Base-by-base conservation (phyloP, 2,888 invertebrate genomes). In the Mythimna impura region DNA sequence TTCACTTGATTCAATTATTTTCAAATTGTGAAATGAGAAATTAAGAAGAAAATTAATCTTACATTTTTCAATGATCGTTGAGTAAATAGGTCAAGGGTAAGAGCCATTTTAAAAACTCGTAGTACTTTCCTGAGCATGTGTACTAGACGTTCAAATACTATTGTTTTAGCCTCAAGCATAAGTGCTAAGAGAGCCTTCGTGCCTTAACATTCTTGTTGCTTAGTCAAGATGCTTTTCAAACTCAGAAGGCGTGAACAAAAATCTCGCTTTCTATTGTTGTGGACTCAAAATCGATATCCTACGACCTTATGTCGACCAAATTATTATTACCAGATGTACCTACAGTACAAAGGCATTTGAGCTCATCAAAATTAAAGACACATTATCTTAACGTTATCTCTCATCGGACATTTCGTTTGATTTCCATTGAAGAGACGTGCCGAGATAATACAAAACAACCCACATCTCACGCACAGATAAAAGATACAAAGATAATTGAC, bases 401-500 rank as follows among this genome's bases (percentile, higher is more conserved):
- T 78, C 78, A 85, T 85, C 82, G 73, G 67, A 67, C 70, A 80
- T 78, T 84, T 83, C 76, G 67, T 84, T 76, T 76, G 70, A 83
- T 81, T 83, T 77, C 80, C 79, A 73, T 80, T 70, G 74, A 74
- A 71, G 34, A 65, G 57, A 91, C 91, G 91, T 90, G 90, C 84
- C 81, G 74, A 78, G 85, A 86, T 83, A 88, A 85, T 75, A 68
- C 58, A 67, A 47, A 71, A 72, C 60, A 60, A 55, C 58, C 73
- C 68, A 80, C 83, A 85, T 86, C 80, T 84, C 69, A 71, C 64
- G 58, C 60, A 76, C 82, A 88, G 86, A 87, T 91, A 91, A 90
- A 91, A 84, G 76, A 77, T 82, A 84, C 81, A 81, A 77, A 84
- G 87, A 88, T 89, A 87, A 86, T 87, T 90, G 70, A 73, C 77